Evolutionary conservation across 53 echinoderm and acorn worm species (phyloP), one percentile per base, ranked within the genome.

Genomic region (Paracentrotus lividus): DNA sequence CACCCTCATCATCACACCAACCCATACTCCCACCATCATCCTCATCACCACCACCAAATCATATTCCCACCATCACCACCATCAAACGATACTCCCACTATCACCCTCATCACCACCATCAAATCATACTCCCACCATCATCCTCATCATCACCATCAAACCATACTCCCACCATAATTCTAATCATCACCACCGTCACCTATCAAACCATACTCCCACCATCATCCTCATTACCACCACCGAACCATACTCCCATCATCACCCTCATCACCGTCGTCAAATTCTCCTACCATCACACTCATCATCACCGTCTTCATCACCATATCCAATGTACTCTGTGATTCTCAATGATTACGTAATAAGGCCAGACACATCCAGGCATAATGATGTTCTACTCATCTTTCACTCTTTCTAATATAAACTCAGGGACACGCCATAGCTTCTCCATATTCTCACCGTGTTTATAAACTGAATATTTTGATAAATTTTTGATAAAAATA

Each of bases 301-400:
- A 16, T 27, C 81, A 34, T 44, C 29, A n/a, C 26, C 61, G 7
- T 21, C 60, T 7, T 24, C 69, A 72, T 72, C 72, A 20, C 24
- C 67, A 32, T 12, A 31, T 32, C 31, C 0, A 27, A 18, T 36
- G 21, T 14, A 38, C 40, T 5, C 72, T 72, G 38, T 72, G 72
- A 72, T 72, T 72, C 72, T 72, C 72, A 4, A 72, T 12, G 36
- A 40, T 72, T 72, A 72, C 72, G 72, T 72, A 72, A 72, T 21
- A 18, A 20, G 40, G 40, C 40, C 72, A 72, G 72, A 72, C 72
- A 16, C 4, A 18, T 72, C 18, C 29, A 10, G 31, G 6, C 64
- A 29, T 64, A 64, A 64, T 64, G 20, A 38, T 40, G 36, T 18
- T 15, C 36, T 5, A 69, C 69, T 18, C 69, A 69, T 72, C 72